phyloP scores from a whole-genome alignment of 2,113 vertebrate genomes.

The Ibidorhyncha struthersii region DNA sequence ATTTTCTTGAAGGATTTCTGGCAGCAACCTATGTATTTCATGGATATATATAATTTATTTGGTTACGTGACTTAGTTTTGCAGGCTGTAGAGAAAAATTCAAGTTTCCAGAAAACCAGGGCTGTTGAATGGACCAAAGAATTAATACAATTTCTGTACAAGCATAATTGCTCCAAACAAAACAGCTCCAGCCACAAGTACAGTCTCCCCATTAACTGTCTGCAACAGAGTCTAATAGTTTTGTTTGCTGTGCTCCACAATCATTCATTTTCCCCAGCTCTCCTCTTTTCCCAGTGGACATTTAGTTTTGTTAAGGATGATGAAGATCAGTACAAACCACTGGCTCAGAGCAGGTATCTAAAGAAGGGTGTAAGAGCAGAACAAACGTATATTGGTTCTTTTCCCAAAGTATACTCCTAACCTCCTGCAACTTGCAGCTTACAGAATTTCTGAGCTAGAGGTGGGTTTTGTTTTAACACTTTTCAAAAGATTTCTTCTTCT shows the following conservation, averaged over 20 bases:
- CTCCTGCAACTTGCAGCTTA: neutral
- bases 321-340: neutral
- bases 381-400: neutral
- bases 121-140: neutral
- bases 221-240: neutral
- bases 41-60: neutral
- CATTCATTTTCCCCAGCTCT: neutral
- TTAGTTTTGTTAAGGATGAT: neutral
- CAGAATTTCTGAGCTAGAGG: neutral
- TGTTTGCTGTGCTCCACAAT: neutral
- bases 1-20: neutral
- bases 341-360: neutral
- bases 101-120: neutral
- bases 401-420: neutral
- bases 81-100: neutral
- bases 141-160: neutral
- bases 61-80: neutral
- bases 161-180: neutral
- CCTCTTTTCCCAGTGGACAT: neutral
- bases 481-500: neutral
- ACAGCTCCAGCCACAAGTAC: neutral
- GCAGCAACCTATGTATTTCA: neutral
- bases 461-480: neutral
- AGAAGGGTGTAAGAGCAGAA: neutral
- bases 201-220: neutral